phyloP scores from a whole-genome alignment of 64 coral and sea anemone genomes.

The Trachythela sp. region DNA sequence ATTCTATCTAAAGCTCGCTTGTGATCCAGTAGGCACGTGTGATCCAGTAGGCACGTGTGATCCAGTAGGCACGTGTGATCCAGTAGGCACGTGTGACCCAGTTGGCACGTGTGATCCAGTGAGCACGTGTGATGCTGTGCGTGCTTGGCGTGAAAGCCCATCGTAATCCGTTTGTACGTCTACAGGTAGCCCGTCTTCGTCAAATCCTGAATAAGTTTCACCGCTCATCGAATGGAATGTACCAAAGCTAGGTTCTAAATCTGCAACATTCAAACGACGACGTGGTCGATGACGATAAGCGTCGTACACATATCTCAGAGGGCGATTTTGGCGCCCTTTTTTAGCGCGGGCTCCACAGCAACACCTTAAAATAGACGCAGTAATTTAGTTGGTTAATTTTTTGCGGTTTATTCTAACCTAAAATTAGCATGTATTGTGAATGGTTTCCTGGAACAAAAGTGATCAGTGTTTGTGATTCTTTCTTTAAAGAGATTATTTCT shows the following conservation, averaged over 20 bases:
- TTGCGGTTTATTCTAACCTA: too few relatives aligned
- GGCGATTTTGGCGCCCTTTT: background rate
- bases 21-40: background rate
- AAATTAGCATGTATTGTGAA: too few relatives aligned
- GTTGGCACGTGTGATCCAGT: background rate
- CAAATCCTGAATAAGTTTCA: background rate
- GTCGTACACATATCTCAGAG: background rate
- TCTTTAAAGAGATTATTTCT: too few relatives aligned
- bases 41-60: background rate
- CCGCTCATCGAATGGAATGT: conserved; percentile 7
- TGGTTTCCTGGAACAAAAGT: too few relatives aligned
- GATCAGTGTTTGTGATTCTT: too few relatives aligned
- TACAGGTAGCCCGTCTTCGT: background rate
- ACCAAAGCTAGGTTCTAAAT: background rate
- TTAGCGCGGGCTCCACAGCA: background rate
- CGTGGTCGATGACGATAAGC: background rate
- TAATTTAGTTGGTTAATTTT: too few relatives aligned
- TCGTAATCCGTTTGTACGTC: background rate
- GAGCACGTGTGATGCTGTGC: background rate
- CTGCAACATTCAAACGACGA: background rate
- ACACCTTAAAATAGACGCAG: background rate
- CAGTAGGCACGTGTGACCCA: background rate
- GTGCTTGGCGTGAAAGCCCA: background rate
- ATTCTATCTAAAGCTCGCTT: too few relatives aligned
- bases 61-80: background rate